Evolutionary conservation across 1,140 invertebrate species (phyloP), one percentile per base, ranked within the genome.

Genomic region (Pachyrhynchus sulphureomaculatus): DNA sequence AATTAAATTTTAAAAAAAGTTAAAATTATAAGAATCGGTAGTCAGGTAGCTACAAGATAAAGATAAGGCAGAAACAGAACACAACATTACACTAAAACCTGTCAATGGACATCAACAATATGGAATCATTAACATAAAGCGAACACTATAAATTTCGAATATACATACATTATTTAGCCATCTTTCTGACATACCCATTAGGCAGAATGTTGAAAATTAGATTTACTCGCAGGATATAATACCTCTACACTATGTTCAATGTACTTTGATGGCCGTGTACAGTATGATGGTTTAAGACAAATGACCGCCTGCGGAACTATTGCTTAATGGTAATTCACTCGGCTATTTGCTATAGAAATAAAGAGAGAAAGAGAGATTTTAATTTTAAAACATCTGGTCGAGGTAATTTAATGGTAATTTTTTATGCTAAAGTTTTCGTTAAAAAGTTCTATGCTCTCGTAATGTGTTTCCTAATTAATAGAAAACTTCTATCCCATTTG

Each of bases 141-240:
- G 4, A 33, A 12, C 45, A 48, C 32, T 20, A 48, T 29, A 32
- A 26, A 48, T 15, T 48, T 48, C 26, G 20, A 37, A 52, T 52
- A 33, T 37, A 52, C 48, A 52, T 52, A n/a, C n/a, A n/a, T n/a
- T 52, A 52, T 52, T 52, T 52, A 52, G 48, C 48, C 32, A 48
- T 48, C 45, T 32, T 48, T 26, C 15, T 52, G 48, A 52, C 48
- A 24, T 52, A n/a, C 6, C 24, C 47, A 49, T 49, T 49, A 33
- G 17, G 42, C 23, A 17, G 15, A 10, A 52, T n/a, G 6, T 21
- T 52, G 0, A 12, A 24, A 52, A 52, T 52, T 52, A 52, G 48
- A 34, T 37, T 21, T 20, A 52, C n/a, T 36, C 10, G 3, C 34
- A 36, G 48, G 17, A 52, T 52, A n/a, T n/a, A n/a, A 52, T 52